A percentile compares a stretch with the other conserved stretches of the same genome.
phyloP scores from a whole-genome alignment of 2,113 vertebrate genomes.

The Mesoclemmys tuberculata region DNA sequence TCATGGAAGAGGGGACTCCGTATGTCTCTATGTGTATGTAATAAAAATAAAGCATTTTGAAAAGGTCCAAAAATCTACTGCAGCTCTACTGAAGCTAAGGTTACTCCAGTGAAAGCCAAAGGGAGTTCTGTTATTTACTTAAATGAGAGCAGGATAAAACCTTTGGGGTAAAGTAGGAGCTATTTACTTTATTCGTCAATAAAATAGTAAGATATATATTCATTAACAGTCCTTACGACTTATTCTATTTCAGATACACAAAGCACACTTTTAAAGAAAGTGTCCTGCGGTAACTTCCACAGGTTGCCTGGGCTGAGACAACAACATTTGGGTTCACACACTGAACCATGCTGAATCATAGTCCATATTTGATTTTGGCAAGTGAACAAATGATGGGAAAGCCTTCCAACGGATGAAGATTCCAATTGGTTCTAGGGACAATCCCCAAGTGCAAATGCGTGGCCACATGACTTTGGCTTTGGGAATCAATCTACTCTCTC shows the following conservation, averaged over 20 bases:
- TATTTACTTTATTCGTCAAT: background rate
- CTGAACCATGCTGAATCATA: background rate
- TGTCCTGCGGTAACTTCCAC: background rate
- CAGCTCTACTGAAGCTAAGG: fast-evolving
- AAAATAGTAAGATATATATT: fast-evolving
- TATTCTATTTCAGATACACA: background rate
- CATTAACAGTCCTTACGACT: background rate
- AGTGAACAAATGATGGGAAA: background rate
- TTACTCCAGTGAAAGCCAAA: fast-evolving
- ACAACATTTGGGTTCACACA: background rate
- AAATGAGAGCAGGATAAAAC: fast-evolving
- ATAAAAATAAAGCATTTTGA: background rate
- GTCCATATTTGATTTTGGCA: fast-evolving
- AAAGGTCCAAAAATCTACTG: fast-evolving
- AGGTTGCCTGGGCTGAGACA: background rate
- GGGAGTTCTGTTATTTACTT: background rate
- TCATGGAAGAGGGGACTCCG: background rate
- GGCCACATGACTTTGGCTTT: background rate
- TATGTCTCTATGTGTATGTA: background rate
- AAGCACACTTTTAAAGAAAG: fast-evolving
- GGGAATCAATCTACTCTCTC: background rate
- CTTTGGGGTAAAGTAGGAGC: background rate
- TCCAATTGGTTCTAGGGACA: fast-evolving
- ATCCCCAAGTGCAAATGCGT: fast-evolving
- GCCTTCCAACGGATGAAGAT: fast-evolving